Percentiles rank a stretch among this genome's conserved stretches.
phyloP scores from a whole-genome alignment of 2,797 vertebrate genomes.

The Coracias cyanogaster region DNA sequence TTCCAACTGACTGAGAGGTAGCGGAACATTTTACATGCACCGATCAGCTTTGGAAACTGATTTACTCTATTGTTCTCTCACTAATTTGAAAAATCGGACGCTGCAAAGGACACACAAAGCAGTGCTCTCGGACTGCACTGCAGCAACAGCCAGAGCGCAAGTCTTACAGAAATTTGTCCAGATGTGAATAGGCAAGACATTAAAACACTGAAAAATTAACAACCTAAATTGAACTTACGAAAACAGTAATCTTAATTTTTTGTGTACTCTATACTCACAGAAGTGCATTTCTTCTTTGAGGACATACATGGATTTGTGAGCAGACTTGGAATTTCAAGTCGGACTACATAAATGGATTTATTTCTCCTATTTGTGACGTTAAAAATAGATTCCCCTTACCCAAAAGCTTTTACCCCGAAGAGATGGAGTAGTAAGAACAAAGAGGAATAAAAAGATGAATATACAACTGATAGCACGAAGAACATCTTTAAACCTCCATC shows the following conservation, averaged over 20 bases:
- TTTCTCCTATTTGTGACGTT: neutral
- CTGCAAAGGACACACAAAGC: neutral
- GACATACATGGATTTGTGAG: neutral
- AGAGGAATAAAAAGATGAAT: conserved; percentile 52
- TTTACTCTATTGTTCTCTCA: neutral
- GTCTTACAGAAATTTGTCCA: neutral
- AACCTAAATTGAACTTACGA: neutral
- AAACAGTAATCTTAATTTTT: neutral
- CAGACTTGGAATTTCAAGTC: neutral
- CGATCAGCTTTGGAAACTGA: neutral
- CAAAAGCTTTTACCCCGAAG: conserved; percentile 62
- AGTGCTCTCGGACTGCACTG: neutral
- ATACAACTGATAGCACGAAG: conserved; percentile 58
- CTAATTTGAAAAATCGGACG: neutral
- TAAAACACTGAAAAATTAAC: neutral
- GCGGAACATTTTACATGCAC: neutral
- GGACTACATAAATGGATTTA: neutral
- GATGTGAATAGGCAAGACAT: neutral
- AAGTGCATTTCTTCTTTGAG: neutral
- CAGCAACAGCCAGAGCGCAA: neutral
- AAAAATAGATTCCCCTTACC: conserved; percentile 69
- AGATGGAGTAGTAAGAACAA: conserved; percentile 63
- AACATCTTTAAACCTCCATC: conserved; percentile 60
- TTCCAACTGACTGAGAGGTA: neutral
- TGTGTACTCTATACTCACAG: neutral